phyloP scores from a whole-genome alignment of 1,140 invertebrate genomes.

The Cydia fagiglandana region DNA sequence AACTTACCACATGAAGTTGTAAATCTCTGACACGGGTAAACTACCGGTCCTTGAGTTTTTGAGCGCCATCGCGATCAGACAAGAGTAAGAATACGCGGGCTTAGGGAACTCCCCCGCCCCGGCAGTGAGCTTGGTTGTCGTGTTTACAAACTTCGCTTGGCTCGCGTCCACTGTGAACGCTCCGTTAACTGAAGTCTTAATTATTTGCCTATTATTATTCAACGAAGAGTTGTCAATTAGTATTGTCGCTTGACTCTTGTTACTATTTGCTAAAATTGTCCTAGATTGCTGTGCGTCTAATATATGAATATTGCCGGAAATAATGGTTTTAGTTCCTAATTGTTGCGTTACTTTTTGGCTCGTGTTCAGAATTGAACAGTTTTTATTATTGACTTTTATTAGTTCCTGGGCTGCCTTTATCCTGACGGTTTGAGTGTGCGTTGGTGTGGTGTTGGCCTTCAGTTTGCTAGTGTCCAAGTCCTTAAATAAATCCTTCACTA shows the following conservation, averaged over 20 bases:
- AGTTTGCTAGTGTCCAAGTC: slow-evolving; percentile 68
- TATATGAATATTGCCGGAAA: slow-evolving; percentile 79
- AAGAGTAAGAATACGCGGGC: slow-evolving; percentile 98
- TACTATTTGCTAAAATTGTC: slow-evolving; percentile 75
- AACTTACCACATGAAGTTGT: slow-evolving; percentile 98
- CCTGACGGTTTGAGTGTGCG: slow-evolving; percentile 59
- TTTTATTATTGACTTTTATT: slow-evolving; percentile 74
- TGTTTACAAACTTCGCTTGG: slow-evolving; percentile 75
- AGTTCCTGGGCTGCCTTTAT: slow-evolving; percentile 74
- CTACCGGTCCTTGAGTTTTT: slow-evolving; percentile 97
- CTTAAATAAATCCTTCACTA: slow-evolving; percentile 80
- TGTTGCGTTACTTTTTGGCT: slow-evolving; percentile 72
- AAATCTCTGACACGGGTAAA: slow-evolving; percentile 98
- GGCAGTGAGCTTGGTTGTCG: slow-evolving; percentile 74
- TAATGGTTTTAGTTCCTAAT: slow-evolving; percentile 76
- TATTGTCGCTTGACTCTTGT: slow-evolving; percentile 76
- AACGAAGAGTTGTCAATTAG: slow-evolving; percentile 75
- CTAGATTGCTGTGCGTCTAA: slow-evolving; percentile 77
- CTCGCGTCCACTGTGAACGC: slow-evolving; percentile 69
- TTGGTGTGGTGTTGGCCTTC: slow-evolving; percentile 46
- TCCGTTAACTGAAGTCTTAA: slow-evolving; percentile 69
- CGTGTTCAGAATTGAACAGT: slow-evolving; percentile 75
- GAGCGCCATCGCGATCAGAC: slow-evolving; percentile 97
- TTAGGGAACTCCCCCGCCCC: slow-evolving; percentile 90
- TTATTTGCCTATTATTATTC: slow-evolving; percentile 74